Percentiles rank a stretch among this genome's conserved stretches.
Conservation (phyloP, 1,140 invertebrate species). For the Polypedilum pembai region DNA sequence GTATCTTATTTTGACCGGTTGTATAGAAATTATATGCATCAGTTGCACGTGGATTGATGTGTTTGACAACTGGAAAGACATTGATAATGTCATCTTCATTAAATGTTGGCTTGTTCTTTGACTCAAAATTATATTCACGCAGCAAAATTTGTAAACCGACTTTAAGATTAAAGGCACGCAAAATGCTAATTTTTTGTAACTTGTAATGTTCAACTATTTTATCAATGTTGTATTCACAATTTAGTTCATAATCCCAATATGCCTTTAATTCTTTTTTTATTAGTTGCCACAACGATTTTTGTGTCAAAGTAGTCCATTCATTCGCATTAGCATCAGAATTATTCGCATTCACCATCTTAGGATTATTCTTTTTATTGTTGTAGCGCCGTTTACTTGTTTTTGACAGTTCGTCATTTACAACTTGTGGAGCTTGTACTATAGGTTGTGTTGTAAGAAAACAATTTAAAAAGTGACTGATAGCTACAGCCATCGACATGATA, state of each 20-base stretch:
- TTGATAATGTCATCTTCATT: constrained; percentile 92
- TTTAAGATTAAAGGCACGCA: constrained; percentile 74
- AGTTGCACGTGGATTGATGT: constrained; percentile 91
- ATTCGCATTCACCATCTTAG: constrained; percentile 35
- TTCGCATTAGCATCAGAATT: constrained; percentile 43
- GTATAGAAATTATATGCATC: constrained; percentile 98
- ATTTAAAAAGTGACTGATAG: constrained; percentile 91
- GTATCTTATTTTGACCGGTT: constrained; percentile 93
- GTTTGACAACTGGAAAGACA: constrained; percentile 95
- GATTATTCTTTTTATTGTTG: constrained; percentile 54
- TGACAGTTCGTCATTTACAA: constrained; percentile 56
- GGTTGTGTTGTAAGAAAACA: constrained; percentile 76
- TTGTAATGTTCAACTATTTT: constrained; percentile 65
- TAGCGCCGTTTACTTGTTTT: constrained; percentile 60
- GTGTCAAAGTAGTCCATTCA: constrained; percentile 83
- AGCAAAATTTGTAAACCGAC: constrained; percentile 87
- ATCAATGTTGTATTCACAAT: constrained; percentile 69
- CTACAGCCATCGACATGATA: constrained; percentile 77
- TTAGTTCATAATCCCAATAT: constrained; percentile 81
- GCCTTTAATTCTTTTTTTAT: constrained; percentile 75
- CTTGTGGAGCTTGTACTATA: constrained; percentile 53
- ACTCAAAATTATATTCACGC: constrained; percentile 89
- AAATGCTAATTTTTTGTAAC: constrained; percentile 81
- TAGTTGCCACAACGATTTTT: constrained; percentile 78
- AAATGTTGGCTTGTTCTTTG: constrained; percentile 80